Conservation (phyloP, 2,113 vertebrate species). For the Boleophthalmus pectinirostris region DNA sequence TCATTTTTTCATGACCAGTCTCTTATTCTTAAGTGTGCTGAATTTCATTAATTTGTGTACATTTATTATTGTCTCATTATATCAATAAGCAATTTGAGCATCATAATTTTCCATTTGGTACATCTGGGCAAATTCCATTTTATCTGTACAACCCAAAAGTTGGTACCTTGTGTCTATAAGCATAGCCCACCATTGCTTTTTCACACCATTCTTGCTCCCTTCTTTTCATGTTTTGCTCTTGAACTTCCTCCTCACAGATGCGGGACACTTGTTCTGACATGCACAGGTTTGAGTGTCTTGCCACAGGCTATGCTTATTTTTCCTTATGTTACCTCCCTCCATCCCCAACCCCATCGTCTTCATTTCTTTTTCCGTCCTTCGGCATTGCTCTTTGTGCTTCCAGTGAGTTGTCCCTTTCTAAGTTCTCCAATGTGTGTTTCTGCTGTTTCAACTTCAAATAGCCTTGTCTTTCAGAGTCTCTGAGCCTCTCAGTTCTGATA, state of each 20-base stretch:
- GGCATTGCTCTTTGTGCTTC: slow-evolving; percentile 38
- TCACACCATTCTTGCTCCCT: slow-evolving; percentile 19
- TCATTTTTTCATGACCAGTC: too few species aligned
- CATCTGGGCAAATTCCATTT: too few species aligned
- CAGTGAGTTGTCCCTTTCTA: slow-evolving; percentile 29
- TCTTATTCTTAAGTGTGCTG: too few species aligned
- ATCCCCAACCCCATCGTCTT: slow-evolving; percentile 35
- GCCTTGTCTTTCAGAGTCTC: slow-evolving; percentile 16
- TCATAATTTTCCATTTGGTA: not conserved
- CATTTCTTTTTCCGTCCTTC: slow-evolving; percentile 45
- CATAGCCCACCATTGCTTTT: not conserved
- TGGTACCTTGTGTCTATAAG: not conserved
- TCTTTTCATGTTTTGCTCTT: slow-evolving; percentile 53
- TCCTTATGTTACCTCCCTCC: not conserved
- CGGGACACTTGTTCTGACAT: slow-evolving; percentile 64
- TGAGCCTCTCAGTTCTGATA: slow-evolving; percentile 28
- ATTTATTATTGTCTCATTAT: too few species aligned
- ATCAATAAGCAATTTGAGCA: not conserved
- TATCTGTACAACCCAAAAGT: not conserved
- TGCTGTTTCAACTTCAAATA: slow-evolving; percentile 25
- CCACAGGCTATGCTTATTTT: slow-evolving; percentile 41
- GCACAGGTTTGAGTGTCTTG: slow-evolving; percentile 62
- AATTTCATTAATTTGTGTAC: too few species aligned
- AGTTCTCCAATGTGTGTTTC: slow-evolving; percentile 8
- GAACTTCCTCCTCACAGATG: slow-evolving; percentile 51